Base-by-base conservation (phyloP, 1,140 invertebrate species). In the Ceratosolen fusciceps region DNA sequence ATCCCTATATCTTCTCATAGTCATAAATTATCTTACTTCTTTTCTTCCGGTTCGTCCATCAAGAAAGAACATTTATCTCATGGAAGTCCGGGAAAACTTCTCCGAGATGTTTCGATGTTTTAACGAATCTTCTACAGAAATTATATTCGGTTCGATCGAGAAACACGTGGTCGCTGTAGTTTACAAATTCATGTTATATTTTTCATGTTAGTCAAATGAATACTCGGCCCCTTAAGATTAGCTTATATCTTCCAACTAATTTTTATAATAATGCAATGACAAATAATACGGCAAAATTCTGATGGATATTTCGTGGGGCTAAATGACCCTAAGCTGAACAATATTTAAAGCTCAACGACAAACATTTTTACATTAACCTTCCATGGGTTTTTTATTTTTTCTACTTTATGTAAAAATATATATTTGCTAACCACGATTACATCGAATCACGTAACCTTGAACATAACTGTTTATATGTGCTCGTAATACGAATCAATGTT, bases 241-340 rank as follows among this genome's bases (percentile, higher is more conserved):
- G 24, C 29, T 8, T 52, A 43, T 43, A 43, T 43, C 29, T n/a
- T n/a, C n/a, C 21, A 5, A 49, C 39, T 67, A 79, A 67, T 74
- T 79, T 79, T 79, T 60, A 74, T 74, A 79, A 74, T 74, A 79
- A 79, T 74, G 60, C 24, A 9, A 21, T 56, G 60, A 79, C 74
- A 79, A 79, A 79, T 79, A 79, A 67, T 56, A 60, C 34, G 54
- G 29, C 31, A 56, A 52, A 65, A 79, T 58, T 73, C 26, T 24
- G 26, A 34, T 19, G 39, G 76, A 60, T 37, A 71, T 58, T 60
- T 60, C 26, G 19, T 52, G 52, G 12, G 24, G 49, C 19, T 34
- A 26, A 34, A n/a, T 43, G n/a, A n/a, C n/a, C n/a, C n/a, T 39
- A 54, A 21, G 54, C 2, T n/a, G 39, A 49, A 5, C 19, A 29